Conservation (phyloP, 2,797 vertebrate species). For the Neosilurus mollespiculum region DNA sequence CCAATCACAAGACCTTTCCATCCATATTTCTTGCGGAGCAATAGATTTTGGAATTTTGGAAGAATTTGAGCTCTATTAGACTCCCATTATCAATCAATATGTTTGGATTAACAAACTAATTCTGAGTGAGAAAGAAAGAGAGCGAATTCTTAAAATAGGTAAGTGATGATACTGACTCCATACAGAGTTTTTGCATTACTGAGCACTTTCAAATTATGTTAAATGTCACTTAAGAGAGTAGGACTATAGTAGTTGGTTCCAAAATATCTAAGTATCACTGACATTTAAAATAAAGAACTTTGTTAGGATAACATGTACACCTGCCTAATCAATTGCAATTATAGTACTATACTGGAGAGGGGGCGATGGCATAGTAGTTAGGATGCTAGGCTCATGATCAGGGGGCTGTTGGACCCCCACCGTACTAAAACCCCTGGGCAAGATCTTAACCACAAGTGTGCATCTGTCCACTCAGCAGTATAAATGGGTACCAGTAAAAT, state of each 20-base stretch:
- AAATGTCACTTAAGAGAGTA: constrained; percentile 7
- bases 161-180: constrained; percentile 1
- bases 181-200: not conserved
- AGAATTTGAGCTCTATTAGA: constrained; percentile 5
- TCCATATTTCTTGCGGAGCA: not conserved
- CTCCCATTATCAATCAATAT: constrained; percentile 9
- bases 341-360: too few relatives aligned
- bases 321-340: not conserved
- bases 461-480: too few relatives aligned
- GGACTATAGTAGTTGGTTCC: not conserved
- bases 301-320: not conserved
- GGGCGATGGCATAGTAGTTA: too few relatives aligned
- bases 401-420: too few relatives aligned
- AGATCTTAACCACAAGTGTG: too few relatives aligned
- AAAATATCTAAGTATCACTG: not conserved
- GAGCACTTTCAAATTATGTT: not conserved
- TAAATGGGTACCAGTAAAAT: too few relatives aligned
- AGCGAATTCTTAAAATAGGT: not conserved
- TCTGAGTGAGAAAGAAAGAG: not conserved
- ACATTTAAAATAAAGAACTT: not conserved
- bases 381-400: too few relatives aligned
- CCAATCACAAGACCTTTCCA: constrained; percentile 9
- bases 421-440: too few relatives aligned
- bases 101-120: constrained; percentile 6
- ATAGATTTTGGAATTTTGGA: not conserved